Conservation (phyloP, 2,113 vertebrate genomes). For the Candoia aspera region DNA sequence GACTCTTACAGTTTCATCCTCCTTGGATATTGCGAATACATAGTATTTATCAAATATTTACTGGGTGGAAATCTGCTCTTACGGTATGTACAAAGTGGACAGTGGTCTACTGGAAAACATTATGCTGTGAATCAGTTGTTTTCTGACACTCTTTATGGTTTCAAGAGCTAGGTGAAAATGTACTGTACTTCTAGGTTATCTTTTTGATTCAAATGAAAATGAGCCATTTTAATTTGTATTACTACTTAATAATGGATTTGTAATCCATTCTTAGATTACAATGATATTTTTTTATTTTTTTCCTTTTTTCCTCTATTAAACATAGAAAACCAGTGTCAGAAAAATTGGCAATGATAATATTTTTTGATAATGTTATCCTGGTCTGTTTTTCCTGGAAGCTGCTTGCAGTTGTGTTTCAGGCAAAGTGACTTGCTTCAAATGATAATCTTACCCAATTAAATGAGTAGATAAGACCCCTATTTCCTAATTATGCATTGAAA, state of each 20-base stretch:
- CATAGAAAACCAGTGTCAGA: not conserved
- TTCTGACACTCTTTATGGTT: not conserved
- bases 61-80: not conserved
- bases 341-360: not conserved
- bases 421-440: not conserved
- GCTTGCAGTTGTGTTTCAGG: not conserved
- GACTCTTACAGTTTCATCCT: not conserved
- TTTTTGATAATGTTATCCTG: not conserved
- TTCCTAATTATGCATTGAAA: not conserved
- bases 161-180: too few relatives aligned
- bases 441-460: not conserved
- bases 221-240: not conserved
- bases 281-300: not conserved
- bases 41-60: conserved; percentile 13
- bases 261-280: not conserved
- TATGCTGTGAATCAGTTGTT: not conserved
- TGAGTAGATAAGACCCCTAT: not conserved
- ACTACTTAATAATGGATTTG: not conserved
- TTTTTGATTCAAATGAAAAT: not conserved
- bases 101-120: not conserved
- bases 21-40: not conserved
- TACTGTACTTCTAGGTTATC: not conserved
- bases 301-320: not conserved
- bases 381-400: not conserved
- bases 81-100: not conserved